Conservation (phyloP, 2,113 vertebrate genomes). For the Dermatemys mawii region DNA sequence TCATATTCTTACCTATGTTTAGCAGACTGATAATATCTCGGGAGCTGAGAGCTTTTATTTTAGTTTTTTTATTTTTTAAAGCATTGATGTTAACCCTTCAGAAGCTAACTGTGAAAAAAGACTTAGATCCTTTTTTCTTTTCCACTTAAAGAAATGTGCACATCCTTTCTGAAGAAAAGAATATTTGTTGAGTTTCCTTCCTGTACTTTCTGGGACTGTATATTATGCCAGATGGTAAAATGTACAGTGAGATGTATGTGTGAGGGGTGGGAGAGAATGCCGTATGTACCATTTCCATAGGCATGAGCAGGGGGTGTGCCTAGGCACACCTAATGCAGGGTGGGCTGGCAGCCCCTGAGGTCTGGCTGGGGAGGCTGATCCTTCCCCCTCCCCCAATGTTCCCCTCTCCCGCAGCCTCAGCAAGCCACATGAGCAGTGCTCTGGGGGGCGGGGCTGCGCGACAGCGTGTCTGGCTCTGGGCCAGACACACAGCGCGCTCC, state of each 20-base stretch:
- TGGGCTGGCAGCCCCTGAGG: too few species aligned
- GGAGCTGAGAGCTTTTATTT: slow-evolving; percentile 55
- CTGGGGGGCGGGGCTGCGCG: too few species aligned
- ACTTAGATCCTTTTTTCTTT: background rate
- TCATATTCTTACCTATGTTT: slow-evolving; percentile 78
- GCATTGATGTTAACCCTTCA: slow-evolving; percentile 62
- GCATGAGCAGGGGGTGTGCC: too few species aligned
- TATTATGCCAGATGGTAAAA: background rate
- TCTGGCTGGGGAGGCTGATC: too few species aligned
- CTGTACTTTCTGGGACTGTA: background rate
- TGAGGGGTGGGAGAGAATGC: background rate
- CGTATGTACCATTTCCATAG: background rate
- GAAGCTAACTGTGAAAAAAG: slow-evolving; percentile 1
- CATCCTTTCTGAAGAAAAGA: background rate
- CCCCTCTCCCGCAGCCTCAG: too few species aligned
- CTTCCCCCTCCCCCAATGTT: too few species aligned
- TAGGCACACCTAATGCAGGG: too few species aligned
- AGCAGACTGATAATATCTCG: slow-evolving; percentile 71
- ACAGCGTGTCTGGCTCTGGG: too few species aligned
- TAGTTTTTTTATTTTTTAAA: slow-evolving; percentile 21
- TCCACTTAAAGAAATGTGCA: background rate
- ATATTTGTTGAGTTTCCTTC: background rate
- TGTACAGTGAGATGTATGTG: rapidly evolving
- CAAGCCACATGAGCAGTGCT: too few species aligned
- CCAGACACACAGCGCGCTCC: too few species aligned